Conservation (phyloP, 2,797 vertebrate genomes). For the Prionace glauca region DNA sequence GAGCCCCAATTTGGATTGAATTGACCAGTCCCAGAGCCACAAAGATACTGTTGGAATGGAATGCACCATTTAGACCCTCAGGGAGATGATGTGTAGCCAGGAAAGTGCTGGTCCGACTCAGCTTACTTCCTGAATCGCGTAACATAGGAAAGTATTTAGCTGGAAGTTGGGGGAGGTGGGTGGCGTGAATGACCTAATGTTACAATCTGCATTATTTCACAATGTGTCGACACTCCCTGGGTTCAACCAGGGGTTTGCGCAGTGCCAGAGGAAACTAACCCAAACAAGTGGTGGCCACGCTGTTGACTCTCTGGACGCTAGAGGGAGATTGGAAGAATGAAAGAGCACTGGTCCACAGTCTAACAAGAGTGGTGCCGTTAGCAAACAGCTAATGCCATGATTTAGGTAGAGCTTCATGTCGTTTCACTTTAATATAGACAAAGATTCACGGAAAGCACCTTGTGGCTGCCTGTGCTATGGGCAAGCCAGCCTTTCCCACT, state of each 20-base stretch:
- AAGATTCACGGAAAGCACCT: conserved; percentile 10
- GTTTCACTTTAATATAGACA: conserved; percentile 11
- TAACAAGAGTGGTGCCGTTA: not conserved
- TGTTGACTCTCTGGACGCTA: not conserved
- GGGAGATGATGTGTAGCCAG: not conserved
- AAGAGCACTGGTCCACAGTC: not conserved
- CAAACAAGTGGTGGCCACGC: not conserved
- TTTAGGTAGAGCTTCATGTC: conserved; percentile 10
- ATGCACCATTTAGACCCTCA: not conserved
- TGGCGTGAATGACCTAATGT: not conserved
- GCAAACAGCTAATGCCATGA: not conserved
- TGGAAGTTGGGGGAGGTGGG: not conserved
- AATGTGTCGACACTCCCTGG: not conserved
- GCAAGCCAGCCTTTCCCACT: not conserved
- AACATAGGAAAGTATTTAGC: not conserved
- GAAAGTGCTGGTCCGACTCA: not conserved
- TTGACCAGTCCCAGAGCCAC: too few relatives aligned
- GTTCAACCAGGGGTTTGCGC: not conserved
- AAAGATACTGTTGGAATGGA: not conserved
- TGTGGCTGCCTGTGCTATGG: not conserved
- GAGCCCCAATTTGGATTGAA: not conserved
- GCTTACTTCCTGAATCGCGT: not conserved
- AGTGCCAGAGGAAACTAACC: not conserved
- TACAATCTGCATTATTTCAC: not conserved
- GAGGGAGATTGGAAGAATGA: not conserved